phyloP scores from a whole-genome alignment of 2,797 vertebrate genomes.

The Apogon hyalosoma region DNA sequence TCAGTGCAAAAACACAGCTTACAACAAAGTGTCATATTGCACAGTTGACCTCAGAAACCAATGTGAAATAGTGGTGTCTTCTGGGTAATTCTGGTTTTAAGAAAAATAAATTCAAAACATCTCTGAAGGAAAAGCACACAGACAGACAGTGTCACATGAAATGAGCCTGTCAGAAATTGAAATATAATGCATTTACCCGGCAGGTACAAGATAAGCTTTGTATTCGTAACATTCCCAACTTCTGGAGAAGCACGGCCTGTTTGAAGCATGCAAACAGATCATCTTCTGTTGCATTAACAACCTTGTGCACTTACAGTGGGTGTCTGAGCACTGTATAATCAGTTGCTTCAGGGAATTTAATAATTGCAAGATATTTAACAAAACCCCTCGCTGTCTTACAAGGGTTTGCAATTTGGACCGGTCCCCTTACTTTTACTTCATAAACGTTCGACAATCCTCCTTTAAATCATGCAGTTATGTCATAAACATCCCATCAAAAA shows the following conservation, averaged over 20 bases:
- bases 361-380: slow-evolving; percentile 73
- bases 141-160: neutral
- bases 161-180: neutral
- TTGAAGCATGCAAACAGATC: slow-evolving; percentile 28
- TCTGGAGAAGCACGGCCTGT: slow-evolving; percentile 16
- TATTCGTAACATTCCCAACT: slow-evolving; percentile 5
- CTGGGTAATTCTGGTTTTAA: neutral
- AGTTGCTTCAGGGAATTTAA: slow-evolving; percentile 58
- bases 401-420: slow-evolving; percentile 55
- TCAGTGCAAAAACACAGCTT: slow-evolving; percentile 40
- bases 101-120: neutral
- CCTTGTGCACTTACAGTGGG: slow-evolving; percentile 37
- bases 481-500: slow-evolving; percentile 33
- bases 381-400: slow-evolving; percentile 63
- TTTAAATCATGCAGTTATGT: slow-evolving; percentile 29
- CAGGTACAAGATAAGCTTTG: slow-evolving; percentile 2
- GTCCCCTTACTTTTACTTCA: slow-evolving; percentile 37
- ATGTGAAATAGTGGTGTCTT: neutral
- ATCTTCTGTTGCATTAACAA: slow-evolving; percentile 46
- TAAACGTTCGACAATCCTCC: slow-evolving; percentile 26
- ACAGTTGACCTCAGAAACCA: slow-evolving; percentile 17
- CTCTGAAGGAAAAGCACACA: neutral
- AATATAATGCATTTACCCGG: slow-evolving; percentile 1
- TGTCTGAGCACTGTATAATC: slow-evolving; percentile 69
- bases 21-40: slow-evolving; percentile 12